Evolutionary conservation across 2,888 invertebrate species (phyloP), one percentile per base, ranked within the genome.

Genomic region (Sphecodes monilicornis): DNA sequence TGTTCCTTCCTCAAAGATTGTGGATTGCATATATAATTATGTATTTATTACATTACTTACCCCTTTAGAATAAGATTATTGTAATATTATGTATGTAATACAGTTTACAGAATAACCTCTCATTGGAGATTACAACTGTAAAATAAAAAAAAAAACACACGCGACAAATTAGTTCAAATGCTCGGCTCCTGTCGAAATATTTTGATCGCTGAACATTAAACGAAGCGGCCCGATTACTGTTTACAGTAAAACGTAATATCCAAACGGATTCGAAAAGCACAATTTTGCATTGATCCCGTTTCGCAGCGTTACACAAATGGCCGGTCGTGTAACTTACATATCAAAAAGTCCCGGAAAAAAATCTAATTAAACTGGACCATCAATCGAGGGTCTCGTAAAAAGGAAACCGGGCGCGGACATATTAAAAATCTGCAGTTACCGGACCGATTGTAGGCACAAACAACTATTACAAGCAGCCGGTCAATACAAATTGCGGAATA

Each of bases 401-500:
- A 18, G 4, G 18, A 3, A 66, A 32, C 64, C 10, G 36, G 1
- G 11, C 36, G 22, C 22, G 36, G 5, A n/a, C n/a, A 39, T 68
- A 68, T 68, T 54, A 22, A 36, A 72, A 68, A 68, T 68, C 39
- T 26, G 39, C 26, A 72, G 54, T 68, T 72, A 57, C 18, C 69
- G 8, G 36, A 39, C 70, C 43, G 82, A 82, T 82, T 74, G 70
- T 18, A 43, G 43, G 16, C 29, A n/a, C 26, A 4, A 50, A 77
- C 41, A 43, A 74, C 43, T 70, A 73, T 70, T 77, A 77, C n/a
- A 57, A 74, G 36, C 80, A 60, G 50, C 50, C 68, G 75, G 32
- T 22, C 69, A 43, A 71, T 70, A 69, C 41, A 69, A 76, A 80
- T 81, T 43, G 73, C 54, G 29, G 50, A 29, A 50, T 46, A 60